phyloP scores from a whole-genome alignment of 2,888 invertebrate genomes.

The Netelia inedita region DNA sequence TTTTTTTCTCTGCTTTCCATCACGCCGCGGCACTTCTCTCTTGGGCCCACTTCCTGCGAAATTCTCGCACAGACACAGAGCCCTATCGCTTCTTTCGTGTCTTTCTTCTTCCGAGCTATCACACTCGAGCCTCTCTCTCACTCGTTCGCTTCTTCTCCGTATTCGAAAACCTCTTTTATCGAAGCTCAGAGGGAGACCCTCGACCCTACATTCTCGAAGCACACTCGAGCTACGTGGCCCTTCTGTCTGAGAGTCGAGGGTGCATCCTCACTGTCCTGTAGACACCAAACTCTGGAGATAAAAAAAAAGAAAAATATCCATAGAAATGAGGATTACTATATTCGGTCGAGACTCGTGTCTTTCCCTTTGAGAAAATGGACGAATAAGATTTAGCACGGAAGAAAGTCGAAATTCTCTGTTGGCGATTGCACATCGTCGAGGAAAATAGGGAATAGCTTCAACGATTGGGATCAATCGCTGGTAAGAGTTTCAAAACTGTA shows the following conservation, averaged over 20 bases:
- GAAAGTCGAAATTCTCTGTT: background rate
- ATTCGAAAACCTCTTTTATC: conserved; percentile 48
- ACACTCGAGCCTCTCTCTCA: conserved; percentile 31
- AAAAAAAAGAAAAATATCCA: background rate
- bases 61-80: conserved; percentile 4
- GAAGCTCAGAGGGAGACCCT: conserved; percentile 49
- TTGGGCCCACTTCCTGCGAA: conserved; percentile 9
- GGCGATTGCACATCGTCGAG: too few species aligned
- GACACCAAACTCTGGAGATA: conserved; percentile 8
- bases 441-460: too few species aligned
- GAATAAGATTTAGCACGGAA: background rate
- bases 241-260: conserved; percentile 37
- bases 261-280: conserved; percentile 1
- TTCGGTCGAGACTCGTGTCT: conserved; percentile 7
- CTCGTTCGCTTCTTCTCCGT: conserved; percentile 36
- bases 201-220: conserved; percentile 43
- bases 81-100: conserved; percentile 37
- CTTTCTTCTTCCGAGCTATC: conserved; percentile 29
- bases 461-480: too few species aligned
- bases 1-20: conserved; percentile 58
- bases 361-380: background rate
- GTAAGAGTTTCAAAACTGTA: too few species aligned
- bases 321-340: conserved; percentile 35
- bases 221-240: conserved; percentile 37
- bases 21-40: conserved; percentile 53